A percentile compares a stretch with the other conserved stretches of the same genome.
These are phyloP conservation scores for Volucella inanis DNA, from an alignment of 2,888 invertebrate genomes.

Conservation along the genomic window DNA sequence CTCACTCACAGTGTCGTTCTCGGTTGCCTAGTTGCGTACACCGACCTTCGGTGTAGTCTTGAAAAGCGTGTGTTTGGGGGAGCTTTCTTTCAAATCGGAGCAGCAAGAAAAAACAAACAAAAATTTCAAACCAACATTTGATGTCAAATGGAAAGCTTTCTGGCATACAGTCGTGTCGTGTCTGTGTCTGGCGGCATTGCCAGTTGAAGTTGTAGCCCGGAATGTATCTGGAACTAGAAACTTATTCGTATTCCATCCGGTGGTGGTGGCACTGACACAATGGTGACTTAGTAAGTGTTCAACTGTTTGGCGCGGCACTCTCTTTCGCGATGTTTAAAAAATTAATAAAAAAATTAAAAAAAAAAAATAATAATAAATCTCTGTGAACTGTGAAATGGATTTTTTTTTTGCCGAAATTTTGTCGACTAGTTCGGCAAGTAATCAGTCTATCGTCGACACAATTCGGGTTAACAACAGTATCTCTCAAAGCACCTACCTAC, in stretches of 20 bases:
- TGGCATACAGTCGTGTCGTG: conserved; percentile 36
- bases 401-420: background rate
- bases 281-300: conserved; percentile 39
- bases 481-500: background rate
- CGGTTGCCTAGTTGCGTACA: conserved; percentile 73
- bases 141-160: conserved; percentile 69
- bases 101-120: conserved; percentile 17
- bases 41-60: conserved; percentile 63
- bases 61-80: conserved; percentile 48
- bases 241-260: conserved; percentile 67
- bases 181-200: conserved; percentile 66
- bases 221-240: conserved; percentile 66
- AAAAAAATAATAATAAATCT: background rate
- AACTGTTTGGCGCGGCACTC: conserved; percentile 55
- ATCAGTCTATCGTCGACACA: conserved; percentile 54
- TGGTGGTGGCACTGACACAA: conserved; percentile 23
- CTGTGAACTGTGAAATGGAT: conserved; percentile 34
- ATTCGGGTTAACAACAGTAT: conserved; percentile 63
- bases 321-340: conserved; percentile 44
- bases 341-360: background rate
- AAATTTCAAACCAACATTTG: conserved; percentile 27
- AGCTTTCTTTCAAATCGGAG: conserved; percentile 48
- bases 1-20: conserved; percentile 59
- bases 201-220: conserved; percentile 53
- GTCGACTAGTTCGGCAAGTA: conserved; percentile 19